Evolutionary conservation across 2,888 invertebrate genomes (phyloP).

Genomic region (Zaprionus obscuricornis): DNA sequence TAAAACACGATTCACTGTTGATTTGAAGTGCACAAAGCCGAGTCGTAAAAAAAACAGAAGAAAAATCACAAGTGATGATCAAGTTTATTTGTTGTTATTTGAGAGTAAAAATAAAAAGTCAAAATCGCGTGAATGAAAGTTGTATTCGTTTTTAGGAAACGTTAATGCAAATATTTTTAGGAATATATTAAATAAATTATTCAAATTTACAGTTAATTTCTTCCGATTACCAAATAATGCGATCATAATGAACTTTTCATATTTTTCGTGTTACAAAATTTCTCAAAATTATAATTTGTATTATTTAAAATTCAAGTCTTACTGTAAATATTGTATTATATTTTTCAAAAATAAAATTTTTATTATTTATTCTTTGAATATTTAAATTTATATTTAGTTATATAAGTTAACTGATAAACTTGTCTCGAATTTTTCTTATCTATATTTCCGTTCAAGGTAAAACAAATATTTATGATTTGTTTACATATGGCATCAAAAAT

Average conservation of each 20-base stretch:
- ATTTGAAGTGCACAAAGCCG: conserved; percentile 33
- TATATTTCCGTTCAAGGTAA: background rate
- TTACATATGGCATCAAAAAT: conserved; percentile 1
- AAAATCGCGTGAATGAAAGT: conserved; percentile 51
- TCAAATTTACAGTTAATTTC: conserved; percentile 5
- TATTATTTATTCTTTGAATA: too few relatives aligned
- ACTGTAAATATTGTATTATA: too few relatives aligned
- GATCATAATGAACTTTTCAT: background rate
- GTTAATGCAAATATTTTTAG: conserved; percentile 20
- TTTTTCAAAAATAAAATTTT: background rate
- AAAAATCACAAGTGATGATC: conserved; percentile 35
- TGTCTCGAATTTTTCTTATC: background rate
- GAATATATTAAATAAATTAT: conserved; percentile 9
- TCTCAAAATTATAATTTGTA: background rate
- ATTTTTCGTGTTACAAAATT: background rate
- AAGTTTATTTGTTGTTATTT: conserved; percentile 7
- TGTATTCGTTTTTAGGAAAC: conserved; percentile 43
- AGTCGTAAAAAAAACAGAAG: conserved; percentile 30
- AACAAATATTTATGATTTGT: conserved; percentile 7
- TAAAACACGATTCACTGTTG: conserved; percentile 24
- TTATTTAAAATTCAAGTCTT: too few relatives aligned
- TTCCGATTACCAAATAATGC: conserved; percentile 14
- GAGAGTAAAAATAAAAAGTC: conserved; percentile 24
- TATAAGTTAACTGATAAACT: background rate
- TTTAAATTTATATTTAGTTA: too few relatives aligned